Percentiles rank a stretch among this genome's conserved stretches.
phyloP scores from a whole-genome alignment of 2,113 vertebrate genomes.

The Dipodomys spectabilis region DNA sequence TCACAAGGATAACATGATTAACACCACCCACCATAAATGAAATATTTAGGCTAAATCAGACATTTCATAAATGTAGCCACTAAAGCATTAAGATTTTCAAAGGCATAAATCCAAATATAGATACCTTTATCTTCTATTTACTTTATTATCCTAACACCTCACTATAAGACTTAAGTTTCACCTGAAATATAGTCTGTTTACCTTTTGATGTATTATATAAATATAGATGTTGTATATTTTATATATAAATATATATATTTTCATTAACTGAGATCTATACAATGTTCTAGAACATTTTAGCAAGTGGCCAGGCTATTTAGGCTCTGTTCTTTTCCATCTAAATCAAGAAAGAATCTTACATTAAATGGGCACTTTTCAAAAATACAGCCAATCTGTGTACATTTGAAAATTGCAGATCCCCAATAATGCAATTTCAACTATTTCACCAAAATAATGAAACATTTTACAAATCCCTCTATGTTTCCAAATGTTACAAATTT shows the following conservation, averaged over 20 bases:
- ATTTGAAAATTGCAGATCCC: background rate
- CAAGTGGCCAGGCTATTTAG: background rate
- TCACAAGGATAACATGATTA: slow-evolving; percentile 30
- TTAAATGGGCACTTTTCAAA: background rate
- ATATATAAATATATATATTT: no score
- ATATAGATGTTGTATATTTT: no score
- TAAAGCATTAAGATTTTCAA: slow-evolving; percentile 9
- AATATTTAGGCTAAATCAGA: slow-evolving; percentile 52
- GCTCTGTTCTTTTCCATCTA: background rate
- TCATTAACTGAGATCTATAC: background rate
- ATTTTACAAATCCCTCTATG: background rate
- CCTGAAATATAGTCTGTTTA: background rate
- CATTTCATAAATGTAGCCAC: background rate
- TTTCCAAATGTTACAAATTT: background rate
- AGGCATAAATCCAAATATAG: background rate
- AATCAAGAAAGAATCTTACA: background rate
- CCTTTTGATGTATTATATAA: background rate
- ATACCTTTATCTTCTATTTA: background rate
- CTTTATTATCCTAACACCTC: slow-evolving; percentile 10
- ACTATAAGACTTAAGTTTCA: slow-evolving; percentile 1
- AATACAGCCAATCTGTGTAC: background rate
- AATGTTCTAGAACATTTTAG: background rate
- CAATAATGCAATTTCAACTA: background rate
- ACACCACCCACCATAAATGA: slow-evolving; percentile 48
- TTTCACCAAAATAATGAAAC: slow-evolving; percentile 12